Base-by-base conservation (phyloP, 2,888 invertebrate genomes). In the Willowsia nigromaculata region DNA sequence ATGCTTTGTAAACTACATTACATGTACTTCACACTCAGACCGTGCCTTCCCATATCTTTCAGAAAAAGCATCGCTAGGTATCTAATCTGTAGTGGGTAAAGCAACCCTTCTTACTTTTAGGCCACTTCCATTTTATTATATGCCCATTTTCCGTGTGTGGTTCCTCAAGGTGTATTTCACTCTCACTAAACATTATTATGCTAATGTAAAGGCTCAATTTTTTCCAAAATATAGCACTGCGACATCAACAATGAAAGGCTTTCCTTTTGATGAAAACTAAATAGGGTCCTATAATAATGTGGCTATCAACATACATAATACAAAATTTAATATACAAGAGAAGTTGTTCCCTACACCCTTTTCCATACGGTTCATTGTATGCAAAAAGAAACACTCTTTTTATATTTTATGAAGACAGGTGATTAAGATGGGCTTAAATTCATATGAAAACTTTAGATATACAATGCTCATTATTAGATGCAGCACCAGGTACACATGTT, bases 381-480 rank as follows among this genome's bases (percentile, higher is more conserved):
- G 74, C 74, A 47, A 74, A 74, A 74, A 43, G 22, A 2, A 71
- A 43, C 68, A 43, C 62, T 30, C 1, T 43, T 43, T 74, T 27
- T 68, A 37, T 68, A 68, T 25, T 37, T 68, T 18, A 43, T 47
- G n/a, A 74, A 47, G 74, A 74, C 43, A 74, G 74, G 43, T 47
- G 74, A 74, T 40, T 37, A 74, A 43, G 15, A 68, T 1, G 18
- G 68, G 37, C 68, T 30, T 68, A 33, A 30, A 15, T 62, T 62
- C 15, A 62, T 15, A 68, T n/a, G 68, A 68, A 65, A 68, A 33
- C 37, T 27, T 37, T 37, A n/a, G 33, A 30, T n/a, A 30, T 37
- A 65, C 62, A 33, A n/a, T 33, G 15, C 33, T 33, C 62, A 65
- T 33, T 68, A 37, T 68, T 30, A n/a, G 18, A n/a, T 30, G 18